Percentiles rank a stretch among this genome's conserved stretches.
Evolutionary conservation across 2,888 invertebrate species (phyloP).

Genomic region (Papilio protenor): DNA sequence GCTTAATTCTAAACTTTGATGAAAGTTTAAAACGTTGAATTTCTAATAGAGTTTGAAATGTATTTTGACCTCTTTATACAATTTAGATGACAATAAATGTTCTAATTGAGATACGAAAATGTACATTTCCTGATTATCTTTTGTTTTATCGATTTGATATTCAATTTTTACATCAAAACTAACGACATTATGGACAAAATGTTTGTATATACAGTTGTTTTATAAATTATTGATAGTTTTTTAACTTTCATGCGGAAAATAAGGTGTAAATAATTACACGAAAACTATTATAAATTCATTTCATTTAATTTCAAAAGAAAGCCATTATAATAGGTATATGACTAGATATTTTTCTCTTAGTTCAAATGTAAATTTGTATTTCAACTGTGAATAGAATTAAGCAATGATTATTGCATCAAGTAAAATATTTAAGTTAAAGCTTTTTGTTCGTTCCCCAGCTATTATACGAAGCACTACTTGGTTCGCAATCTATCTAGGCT

Average conservation of each 20-base stretch:
- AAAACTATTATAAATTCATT: too few relatives aligned
- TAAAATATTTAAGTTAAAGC: conserved; percentile 33
- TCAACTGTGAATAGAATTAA: not conserved
- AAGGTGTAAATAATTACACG: too few relatives aligned
- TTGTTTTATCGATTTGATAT: not conserved
- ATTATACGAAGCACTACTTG: conserved; percentile 40
- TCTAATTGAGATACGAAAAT: not conserved
- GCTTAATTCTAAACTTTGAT: not conserved
- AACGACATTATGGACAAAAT: not conserved
- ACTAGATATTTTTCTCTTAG: not conserved
- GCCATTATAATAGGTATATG: not conserved
- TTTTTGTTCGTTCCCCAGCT: conserved; percentile 21
- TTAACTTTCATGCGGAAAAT: too few relatives aligned
- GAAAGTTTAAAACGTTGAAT: not conserved
- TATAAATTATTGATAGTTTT: too few relatives aligned
- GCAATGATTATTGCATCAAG: conserved; percentile 18
- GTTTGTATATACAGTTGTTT: not conserved
- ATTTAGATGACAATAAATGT: not conserved
- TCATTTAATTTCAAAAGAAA: too few relatives aligned
- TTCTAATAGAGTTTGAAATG: not conserved
- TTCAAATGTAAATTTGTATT: not conserved
- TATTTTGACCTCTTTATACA: not conserved
- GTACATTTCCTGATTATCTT: too few relatives aligned
- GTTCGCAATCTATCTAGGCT: conserved; percentile 41
- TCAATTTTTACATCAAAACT: not conserved